Percentiles rank a stretch among this genome's conserved stretches.
phyloP scores from a whole-genome alignment of 92 coral and sea anemone genomes.

The Virgularia gustaviana region DNA sequence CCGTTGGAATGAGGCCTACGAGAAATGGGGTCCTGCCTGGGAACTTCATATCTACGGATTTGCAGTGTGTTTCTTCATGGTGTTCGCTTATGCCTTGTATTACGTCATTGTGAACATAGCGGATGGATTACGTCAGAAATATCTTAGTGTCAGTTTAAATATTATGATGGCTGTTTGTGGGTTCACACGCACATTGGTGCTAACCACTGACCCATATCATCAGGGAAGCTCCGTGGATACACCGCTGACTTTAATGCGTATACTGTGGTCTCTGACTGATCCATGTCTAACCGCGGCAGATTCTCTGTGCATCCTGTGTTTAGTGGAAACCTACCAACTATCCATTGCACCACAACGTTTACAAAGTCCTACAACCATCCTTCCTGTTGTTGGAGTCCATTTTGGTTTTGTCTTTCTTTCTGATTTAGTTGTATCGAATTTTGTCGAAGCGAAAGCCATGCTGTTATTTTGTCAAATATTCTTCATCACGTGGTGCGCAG shows the following conservation, averaged over 20 bases:
- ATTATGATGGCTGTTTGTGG: slow-evolving; percentile 56
- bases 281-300: slow-evolving; percentile 76
- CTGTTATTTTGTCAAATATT: slow-evolving; percentile 66
- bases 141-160: slow-evolving; percentile 60
- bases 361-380: slow-evolving; percentile 50
- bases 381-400: slow-evolving; percentile 43
- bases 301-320: slow-evolving; percentile 54
- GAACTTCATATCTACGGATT: slow-evolving; percentile 62
- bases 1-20: slow-evolving; percentile 61
- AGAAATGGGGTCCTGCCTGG: slow-evolving; percentile 64
- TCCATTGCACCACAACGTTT: slow-evolving; percentile 61
- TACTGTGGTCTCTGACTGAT: slow-evolving; percentile 64
- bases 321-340: slow-evolving; percentile 56
- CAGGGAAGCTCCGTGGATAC: slow-evolving; percentile 61
- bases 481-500: slow-evolving; percentile 59
- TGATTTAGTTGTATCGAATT: slow-evolving; percentile 58
- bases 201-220: slow-evolving; percentile 67
- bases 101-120: slow-evolving; percentile 52
- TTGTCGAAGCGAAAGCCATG: slow-evolving; percentile 66
- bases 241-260: slow-evolving; percentile 51
- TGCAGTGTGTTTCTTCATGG: slow-evolving; percentile 45
- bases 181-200: slow-evolving; percentile 58
- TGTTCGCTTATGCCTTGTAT: slow-evolving; percentile 63
- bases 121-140: slow-evolving; percentile 61
- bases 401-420: slow-evolving; percentile 55